Evolutionary conservation across 2,888 invertebrate genomes (phyloP).

Genomic region (Andrena bicolor): DNA sequence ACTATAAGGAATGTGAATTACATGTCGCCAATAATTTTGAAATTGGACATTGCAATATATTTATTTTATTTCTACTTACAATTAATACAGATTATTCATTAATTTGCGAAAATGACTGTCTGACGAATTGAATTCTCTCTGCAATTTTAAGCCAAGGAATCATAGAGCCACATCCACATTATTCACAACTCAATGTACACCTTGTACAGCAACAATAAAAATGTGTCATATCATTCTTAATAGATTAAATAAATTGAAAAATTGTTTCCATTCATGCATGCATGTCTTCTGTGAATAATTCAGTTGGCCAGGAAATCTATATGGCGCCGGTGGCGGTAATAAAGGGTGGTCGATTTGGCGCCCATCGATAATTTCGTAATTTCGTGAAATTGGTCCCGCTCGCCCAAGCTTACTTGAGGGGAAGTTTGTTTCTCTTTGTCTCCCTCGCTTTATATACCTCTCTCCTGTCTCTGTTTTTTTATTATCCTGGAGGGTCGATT

Average conservation of each 20-base stretch:
- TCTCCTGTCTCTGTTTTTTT: slow-evolving; percentile 37
- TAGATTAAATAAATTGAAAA: slow-evolving; percentile 15
- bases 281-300: slow-evolving; percentile 45
- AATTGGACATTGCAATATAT: too few species aligned
- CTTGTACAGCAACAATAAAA: too few species aligned
- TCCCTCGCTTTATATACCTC: slow-evolving; percentile 18
- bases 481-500: slow-evolving; percentile 72
- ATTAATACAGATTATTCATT: too few species aligned
- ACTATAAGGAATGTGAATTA: too few species aligned
- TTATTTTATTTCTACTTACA: too few species aligned
- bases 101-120: too few species aligned
- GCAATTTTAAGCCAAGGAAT: too few species aligned
- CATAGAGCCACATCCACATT: too few species aligned
- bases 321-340: slow-evolving; percentile 39
- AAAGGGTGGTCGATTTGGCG: slow-evolving; percentile 52
- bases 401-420: slow-evolving; percentile 45
- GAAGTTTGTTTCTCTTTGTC: slow-evolving; percentile 40
- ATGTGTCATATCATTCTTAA: neutral
- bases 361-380: slow-evolving; percentile 74
- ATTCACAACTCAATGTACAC: too few species aligned
- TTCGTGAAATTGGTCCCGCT: slow-evolving; percentile 75
- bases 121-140: too few species aligned
- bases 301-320: slow-evolving; percentile 49
- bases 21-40: too few species aligned
- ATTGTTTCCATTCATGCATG: slow-evolving; percentile 28